Evolutionary conservation across 1,140 invertebrate species (phyloP).

Genomic region (Drosophila sp.): DNA sequence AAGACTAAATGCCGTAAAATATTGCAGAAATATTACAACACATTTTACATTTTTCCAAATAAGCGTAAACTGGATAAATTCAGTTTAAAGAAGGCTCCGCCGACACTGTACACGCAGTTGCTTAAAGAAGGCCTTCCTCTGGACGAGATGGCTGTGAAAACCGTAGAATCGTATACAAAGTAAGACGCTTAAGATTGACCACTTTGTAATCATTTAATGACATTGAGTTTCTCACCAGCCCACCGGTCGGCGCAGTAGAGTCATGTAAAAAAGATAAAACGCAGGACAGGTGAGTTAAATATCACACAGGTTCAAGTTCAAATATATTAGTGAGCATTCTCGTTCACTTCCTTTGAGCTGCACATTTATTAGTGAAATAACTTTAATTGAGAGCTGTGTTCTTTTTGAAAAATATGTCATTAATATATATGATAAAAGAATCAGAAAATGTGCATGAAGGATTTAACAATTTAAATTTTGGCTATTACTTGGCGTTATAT

Average conservation of each 20-base stretch:
- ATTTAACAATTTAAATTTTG: constrained; percentile 45
- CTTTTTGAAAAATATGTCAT: constrained; percentile 35
- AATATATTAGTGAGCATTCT: no score
- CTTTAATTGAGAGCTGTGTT: constrained; percentile 33
- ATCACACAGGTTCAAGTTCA: no score
- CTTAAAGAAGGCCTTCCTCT: constrained; percentile 16
- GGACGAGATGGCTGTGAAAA: constrained; percentile 8
- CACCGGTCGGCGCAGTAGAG: not conserved
- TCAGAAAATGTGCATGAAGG: constrained; percentile 20
- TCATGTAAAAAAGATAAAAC: not conserved
- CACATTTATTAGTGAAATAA: no score
- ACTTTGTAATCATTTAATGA: not conserved
- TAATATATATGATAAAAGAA: constrained; percentile 39
- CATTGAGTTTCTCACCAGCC: not conserved
- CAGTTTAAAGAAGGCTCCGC: constrained; percentile 9
- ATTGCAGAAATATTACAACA: constrained; percentile 29
- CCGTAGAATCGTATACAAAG: not conserved
- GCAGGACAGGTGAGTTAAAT: not conserved
- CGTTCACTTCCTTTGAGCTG: no score
- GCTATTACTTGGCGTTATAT: constrained; percentile 27
- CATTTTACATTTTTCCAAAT: constrained; percentile 24
- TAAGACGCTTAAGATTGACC: not conserved
- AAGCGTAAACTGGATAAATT: not conserved
- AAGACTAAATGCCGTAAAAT: not conserved
- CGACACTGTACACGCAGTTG: not conserved